Conservation (phyloP, 2,888 invertebrate genomes). For the Andrena praecox region DNA sequence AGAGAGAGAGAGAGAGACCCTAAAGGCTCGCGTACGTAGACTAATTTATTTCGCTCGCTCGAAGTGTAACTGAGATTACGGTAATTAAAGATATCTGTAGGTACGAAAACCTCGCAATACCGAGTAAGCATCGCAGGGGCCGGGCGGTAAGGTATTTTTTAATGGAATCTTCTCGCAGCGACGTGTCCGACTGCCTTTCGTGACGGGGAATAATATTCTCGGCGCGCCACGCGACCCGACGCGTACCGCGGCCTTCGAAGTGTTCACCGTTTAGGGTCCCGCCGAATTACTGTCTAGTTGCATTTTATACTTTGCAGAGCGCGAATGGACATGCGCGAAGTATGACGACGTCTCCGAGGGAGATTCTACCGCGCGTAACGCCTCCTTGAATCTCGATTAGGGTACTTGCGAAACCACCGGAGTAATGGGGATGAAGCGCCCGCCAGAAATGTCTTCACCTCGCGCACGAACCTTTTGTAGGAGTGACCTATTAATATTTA, state of each 20-base stretch:
- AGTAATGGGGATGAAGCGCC: slow-evolving; percentile 16
- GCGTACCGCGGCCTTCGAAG: slow-evolving; percentile 3
- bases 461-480: slow-evolving; percentile 68
- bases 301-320: slow-evolving; percentile 19
- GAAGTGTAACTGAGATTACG: slow-evolving; percentile 22
- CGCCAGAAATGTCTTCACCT: slow-evolving; percentile 60
- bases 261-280: neutral
- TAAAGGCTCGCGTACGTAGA: slow-evolving; percentile 19
- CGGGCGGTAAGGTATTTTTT: slow-evolving; percentile 25
- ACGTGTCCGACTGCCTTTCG: slow-evolving; percentile 13
- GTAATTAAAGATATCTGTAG: slow-evolving; percentile 33
- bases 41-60: slow-evolving; percentile 38
- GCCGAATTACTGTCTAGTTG: slow-evolving; percentile 6
- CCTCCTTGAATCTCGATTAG: slow-evolving; percentile 61
- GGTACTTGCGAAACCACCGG: slow-evolving; percentile 32
- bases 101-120: slow-evolving; percentile 36
- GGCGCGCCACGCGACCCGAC: neutral
- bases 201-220: neutral
- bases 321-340: neutral
- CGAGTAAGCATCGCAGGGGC: slow-evolving; percentile 1
- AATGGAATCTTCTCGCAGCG: neutral
- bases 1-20: neutral
- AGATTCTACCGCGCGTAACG: slow-evolving; percentile 32
- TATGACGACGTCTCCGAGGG: neutral
- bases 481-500: slow-evolving; percentile 72